Percentiles rank a stretch among this genome's conserved stretches.
phyloP scores from a whole-genome alignment of 2,888 invertebrate species.

The Augochlorella aurata region DNA sequence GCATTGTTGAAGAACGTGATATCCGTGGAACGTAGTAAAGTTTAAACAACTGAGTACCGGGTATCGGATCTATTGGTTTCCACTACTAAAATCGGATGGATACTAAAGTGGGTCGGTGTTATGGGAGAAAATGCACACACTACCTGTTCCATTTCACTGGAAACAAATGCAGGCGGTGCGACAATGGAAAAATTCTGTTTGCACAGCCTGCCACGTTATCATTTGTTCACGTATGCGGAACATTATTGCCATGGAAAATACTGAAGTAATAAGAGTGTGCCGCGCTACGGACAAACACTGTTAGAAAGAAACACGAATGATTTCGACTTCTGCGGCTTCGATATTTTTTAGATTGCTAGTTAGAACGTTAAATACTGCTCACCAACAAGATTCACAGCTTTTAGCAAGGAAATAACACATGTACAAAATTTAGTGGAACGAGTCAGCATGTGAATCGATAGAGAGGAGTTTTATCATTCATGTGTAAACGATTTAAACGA shows the following conservation, averaged over 20 bases:
- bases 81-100: slow-evolving; percentile 41
- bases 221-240: slow-evolving; percentile 34
- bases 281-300: slow-evolving; percentile 34
- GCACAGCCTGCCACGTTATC: slow-evolving; percentile 59
- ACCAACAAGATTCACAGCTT: not conserved
- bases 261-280: slow-evolving; percentile 6
- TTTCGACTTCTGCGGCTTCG: not conserved
- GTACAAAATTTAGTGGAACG: not conserved
- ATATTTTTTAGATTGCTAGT: too few relatives aligned
- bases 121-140: slow-evolving; percentile 40
- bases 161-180: slow-evolving; percentile 41
- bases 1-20: not conserved
- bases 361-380: not conserved
- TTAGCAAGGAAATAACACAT: not conserved
- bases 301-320: slow-evolving; percentile 26
- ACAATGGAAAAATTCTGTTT: slow-evolving; percentile 68
- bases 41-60: not conserved
- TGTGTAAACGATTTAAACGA: too few relatives aligned
- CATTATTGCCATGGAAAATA: slow-evolving; percentile 26
- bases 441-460: not conserved
- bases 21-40: not conserved
- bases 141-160: slow-evolving; percentile 24
- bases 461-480: too few relatives aligned
- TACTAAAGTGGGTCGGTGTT: slow-evolving; percentile 61
- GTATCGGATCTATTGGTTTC: slow-evolving; percentile 39